Percentiles rank a stretch among this genome's conserved stretches.
Conservation (phyloP, 1,140 invertebrate species). For the Drosophila ironensis region DNA sequence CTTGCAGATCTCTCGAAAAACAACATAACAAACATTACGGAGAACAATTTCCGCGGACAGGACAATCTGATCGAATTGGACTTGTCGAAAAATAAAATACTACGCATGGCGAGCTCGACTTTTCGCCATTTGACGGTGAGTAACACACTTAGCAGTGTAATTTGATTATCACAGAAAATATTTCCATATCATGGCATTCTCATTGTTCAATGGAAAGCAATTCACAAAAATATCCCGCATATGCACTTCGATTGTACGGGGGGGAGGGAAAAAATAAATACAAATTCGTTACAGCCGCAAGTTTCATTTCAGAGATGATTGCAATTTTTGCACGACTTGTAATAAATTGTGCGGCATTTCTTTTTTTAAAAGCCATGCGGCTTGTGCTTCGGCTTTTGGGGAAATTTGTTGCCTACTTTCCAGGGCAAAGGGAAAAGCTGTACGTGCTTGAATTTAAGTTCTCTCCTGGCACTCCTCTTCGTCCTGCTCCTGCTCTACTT, state of each 20-base stretch:
- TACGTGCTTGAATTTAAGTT: slow-evolving; percentile 76
- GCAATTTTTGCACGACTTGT: slow-evolving; percentile 37
- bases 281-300: slow-evolving; percentile 7
- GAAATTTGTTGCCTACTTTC: slow-evolving; percentile 54
- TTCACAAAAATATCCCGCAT: not conserved
- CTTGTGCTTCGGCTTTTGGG: not conserved
- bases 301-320: slow-evolving; percentile 43
- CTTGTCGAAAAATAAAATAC: slow-evolving; percentile 91
- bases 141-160: too few species aligned
- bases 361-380: slow-evolving; percentile 63
- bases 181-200: not conserved
- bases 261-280: too few species aligned
- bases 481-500: slow-evolving; percentile 9
- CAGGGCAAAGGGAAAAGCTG: slow-evolving; percentile 33
- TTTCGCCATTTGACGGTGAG: slow-evolving; percentile 86
- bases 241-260: too few species aligned
- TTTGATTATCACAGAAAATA: too few species aligned
- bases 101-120: slow-evolving; percentile 88
- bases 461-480: too few species aligned
- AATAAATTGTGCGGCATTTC: slow-evolving; percentile 74
- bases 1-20: slow-evolving; percentile 87
- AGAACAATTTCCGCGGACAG: slow-evolving; percentile 91
- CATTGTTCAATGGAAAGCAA: slow-evolving; percentile 1
- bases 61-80: slow-evolving; percentile 90
- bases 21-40: slow-evolving; percentile 88